A percentile compares a stretch with the other conserved stretches of the same genome.
phyloP scores from a whole-genome alignment of 1,140 invertebrate genomes.

The Phocides pigmalion region DNA sequence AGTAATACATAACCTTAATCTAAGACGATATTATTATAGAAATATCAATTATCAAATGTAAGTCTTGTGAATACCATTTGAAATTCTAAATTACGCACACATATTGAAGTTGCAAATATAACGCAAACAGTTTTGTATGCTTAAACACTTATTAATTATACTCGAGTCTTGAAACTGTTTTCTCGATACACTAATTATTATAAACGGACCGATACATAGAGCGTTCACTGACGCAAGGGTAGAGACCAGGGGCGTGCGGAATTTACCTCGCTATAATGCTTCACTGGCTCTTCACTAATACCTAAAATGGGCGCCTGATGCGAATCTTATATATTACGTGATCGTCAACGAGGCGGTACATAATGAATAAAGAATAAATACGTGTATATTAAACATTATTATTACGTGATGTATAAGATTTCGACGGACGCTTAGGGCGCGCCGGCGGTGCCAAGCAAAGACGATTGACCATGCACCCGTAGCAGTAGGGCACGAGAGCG shows the following conservation, averaged over 20 bases:
- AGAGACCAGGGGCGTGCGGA: not conserved
- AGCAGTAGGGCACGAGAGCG: constrained; percentile 4
- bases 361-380: constrained; percentile 1
- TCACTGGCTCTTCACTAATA: constrained; percentile 1
- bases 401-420: constrained; percentile 10
- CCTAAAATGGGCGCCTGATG: not conserved
- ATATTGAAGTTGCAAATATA: constrained; percentile 15
- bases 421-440: not conserved
- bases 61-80: constrained; percentile 1
- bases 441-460: not conserved
- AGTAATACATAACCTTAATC: constrained; percentile 22
- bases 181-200: constrained; percentile 5
- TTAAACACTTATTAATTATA: constrained; percentile 6
- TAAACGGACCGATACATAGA: not conserved
- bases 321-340: not conserved
- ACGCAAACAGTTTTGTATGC: constrained; percentile 3
- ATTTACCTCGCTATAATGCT: not conserved
- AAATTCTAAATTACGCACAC: constrained; percentile 1
- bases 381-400: not conserved
- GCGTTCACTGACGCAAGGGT: not conserved
- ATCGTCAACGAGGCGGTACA: not conserved
- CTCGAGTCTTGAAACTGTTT: not conserved
- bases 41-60: constrained; percentile 13
- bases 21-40: constrained; percentile 15
- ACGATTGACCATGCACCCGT: constrained; percentile 2